phyloP scores from a whole-genome alignment of 2,113 vertebrate species.

The Coturnix japonica region DNA sequence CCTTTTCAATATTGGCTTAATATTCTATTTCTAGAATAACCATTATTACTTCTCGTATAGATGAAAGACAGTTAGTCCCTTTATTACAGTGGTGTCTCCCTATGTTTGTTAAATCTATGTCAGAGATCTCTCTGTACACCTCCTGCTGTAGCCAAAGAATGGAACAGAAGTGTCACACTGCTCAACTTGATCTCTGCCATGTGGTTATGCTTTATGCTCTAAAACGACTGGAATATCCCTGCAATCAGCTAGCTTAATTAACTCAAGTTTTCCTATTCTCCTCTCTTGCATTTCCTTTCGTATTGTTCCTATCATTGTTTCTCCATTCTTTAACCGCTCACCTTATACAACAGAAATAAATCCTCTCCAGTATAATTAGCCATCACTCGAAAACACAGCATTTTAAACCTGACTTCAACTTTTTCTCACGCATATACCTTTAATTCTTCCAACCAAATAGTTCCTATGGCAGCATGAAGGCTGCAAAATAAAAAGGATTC shows the following conservation, averaged over 20 bases:
- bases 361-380: constrained; percentile 23
- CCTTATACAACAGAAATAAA: neutral
- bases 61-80: constrained; percentile 45
- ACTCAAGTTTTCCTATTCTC: constrained; percentile 6
- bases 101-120: constrained; percentile 51
- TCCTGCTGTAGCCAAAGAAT: constrained; percentile 66
- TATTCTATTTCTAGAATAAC: constrained; percentile 22
- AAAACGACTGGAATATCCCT: constrained; percentile 49
- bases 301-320: neutral
- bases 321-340: neutral
- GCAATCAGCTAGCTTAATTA: constrained; percentile 57
- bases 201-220: constrained; percentile 16
- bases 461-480: constrained; percentile 1
- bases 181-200: constrained; percentile 59
- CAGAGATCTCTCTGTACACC: constrained; percentile 48
- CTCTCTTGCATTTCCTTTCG: neutral
- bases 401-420: constrained; percentile 30
- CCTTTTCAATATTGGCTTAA: neutral
- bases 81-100: constrained; percentile 38
- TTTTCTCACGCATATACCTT: neutral
- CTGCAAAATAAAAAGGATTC: constrained; percentile 18
- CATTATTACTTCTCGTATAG: constrained; percentile 26
- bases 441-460: neutral
- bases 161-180: constrained; percentile 58
- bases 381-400: constrained; percentile 11